Base-by-base conservation (phyloP, 2,797 vertebrate genomes). In the Apogon talboti region DNA sequence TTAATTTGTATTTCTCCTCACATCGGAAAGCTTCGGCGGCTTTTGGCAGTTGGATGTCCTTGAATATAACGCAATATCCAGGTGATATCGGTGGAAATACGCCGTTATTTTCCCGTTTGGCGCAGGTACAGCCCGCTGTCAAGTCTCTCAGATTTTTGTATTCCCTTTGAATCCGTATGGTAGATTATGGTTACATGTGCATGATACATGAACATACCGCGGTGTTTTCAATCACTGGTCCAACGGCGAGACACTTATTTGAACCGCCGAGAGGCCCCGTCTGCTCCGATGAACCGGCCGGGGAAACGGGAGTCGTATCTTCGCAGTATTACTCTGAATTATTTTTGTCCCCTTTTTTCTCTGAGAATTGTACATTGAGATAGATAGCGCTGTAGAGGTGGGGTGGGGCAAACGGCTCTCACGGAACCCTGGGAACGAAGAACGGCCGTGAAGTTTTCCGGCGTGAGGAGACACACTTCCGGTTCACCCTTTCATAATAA, bases 341-440 rank as follows among this genome's bases (percentile, higher is more conserved):
- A 84, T 88, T 78, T 83, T 83, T 80, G 76, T 71, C 82, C 87
- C 85, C 89, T 87, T 81, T 84, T 93, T 90, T 91, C 89, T 90
- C 83, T 75, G 83, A 91, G 87, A 77, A 84, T 90, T 85, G 91
- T 76, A 93, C 90, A 88, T 91, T 90, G 91, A 94, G 92, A 93
- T 63, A 92, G 92, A 92, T 83, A 90, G 92, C 87, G 85, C 79
- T 90, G 92, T 85, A 79, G 90, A 93, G 93, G 90, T 90, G 94
- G 94, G 95, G 95, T 95, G 95, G 95, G 95, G 96, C 95, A 90
- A 95, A 91, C 91, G 79, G 91, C 93, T 91, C 95, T 90, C 93
- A 90, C 93, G 94, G 95, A 94, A 96, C 95, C 87, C 93, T 92
- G 94, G 94, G 95, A 95, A 94, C 92, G 67, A 80, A 77, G 54